Percentiles rank a stretch among this genome's conserved stretches.
Conservation (phyloP, 2,113 vertebrate genomes). For the Corynorhinus townsendii region DNA sequence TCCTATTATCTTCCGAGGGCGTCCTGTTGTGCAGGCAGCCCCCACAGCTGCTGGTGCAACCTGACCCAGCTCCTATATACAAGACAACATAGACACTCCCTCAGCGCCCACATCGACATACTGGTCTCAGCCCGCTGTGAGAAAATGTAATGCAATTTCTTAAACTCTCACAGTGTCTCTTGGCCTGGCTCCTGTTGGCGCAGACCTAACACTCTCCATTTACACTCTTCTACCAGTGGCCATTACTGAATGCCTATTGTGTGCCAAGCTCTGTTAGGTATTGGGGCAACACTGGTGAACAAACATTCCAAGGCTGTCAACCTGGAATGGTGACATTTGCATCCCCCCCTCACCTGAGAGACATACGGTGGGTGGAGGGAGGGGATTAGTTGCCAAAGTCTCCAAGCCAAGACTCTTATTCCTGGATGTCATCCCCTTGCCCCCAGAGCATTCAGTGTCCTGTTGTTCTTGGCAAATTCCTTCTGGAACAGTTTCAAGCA, state of each 20-base stretch:
- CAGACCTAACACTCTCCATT: neutral
- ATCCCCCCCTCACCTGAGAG: neutral
- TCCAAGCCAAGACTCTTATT: neutral
- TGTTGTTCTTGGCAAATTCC: neutral
- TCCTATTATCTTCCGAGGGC: no score
- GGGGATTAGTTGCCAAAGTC: neutral
- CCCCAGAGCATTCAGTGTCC: neutral
- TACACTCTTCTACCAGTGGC: neutral
- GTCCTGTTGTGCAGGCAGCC: no score
- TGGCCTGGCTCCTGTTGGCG: no score
- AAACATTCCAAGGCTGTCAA: neutral
- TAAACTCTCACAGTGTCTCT: no score
- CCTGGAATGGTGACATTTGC: neutral
- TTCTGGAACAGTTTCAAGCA: neutral
- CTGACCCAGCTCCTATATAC: no score
- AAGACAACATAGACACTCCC: no score
- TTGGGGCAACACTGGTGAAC: neutral
- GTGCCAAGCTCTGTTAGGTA: neutral
- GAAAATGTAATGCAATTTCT: no score
- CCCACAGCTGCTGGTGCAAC: no score
- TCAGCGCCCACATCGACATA: no score
- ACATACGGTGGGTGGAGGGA: neutral
- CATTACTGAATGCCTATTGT: neutral
- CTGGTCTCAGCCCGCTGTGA: no score
- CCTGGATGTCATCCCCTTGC: neutral